phyloP scores from a whole-genome alignment of 2,888 invertebrate genomes.

The Athrips mouffetella region DNA sequence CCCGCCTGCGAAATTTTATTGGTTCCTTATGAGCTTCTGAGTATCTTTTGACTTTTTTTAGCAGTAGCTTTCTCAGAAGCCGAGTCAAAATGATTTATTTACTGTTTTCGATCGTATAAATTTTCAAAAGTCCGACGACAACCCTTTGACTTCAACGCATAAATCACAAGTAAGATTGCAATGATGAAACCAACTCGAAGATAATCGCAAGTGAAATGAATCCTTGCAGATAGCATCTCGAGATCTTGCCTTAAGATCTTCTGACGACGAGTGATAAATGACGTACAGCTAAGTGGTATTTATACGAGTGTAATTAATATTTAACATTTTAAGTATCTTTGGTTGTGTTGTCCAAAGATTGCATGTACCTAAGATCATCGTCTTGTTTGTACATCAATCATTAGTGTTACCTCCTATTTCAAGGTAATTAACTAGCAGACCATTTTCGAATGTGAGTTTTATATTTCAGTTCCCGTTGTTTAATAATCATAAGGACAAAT shows the following conservation, averaged over 20 bases:
- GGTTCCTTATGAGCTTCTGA: no score
- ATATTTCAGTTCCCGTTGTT: no score
- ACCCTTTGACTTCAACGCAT: constrained; percentile 20
- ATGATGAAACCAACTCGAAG: constrained; percentile 26
- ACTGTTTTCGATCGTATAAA: constrained; percentile 18
- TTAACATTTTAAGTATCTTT: constrained; percentile 6
- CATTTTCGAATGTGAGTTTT: no score
- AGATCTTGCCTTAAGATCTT: neutral
- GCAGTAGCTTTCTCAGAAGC: constrained; percentile 3
- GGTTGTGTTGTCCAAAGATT: constrained; percentile 14
- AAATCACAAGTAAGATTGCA: constrained; percentile 33
- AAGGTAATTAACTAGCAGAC: neutral
- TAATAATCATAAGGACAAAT: no score
- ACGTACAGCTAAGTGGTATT: constrained; percentile 18
- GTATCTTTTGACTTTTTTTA: no score
- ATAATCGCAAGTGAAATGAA: constrained; percentile 39
- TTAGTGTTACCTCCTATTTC: neutral
- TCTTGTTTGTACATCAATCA: constrained; percentile 9
- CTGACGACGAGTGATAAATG: constrained; percentile 30
- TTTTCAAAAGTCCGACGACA: constrained; percentile 24
- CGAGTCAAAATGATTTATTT: constrained; percentile 3
- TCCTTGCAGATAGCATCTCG: constrained; percentile 32
- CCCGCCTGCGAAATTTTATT: no score
- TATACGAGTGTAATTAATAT: constrained; percentile 13
- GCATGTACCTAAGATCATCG: constrained; percentile 10